Base-by-base conservation (phyloP, 2,113 vertebrate genomes). In the Muntiacus reevesi region DNA sequence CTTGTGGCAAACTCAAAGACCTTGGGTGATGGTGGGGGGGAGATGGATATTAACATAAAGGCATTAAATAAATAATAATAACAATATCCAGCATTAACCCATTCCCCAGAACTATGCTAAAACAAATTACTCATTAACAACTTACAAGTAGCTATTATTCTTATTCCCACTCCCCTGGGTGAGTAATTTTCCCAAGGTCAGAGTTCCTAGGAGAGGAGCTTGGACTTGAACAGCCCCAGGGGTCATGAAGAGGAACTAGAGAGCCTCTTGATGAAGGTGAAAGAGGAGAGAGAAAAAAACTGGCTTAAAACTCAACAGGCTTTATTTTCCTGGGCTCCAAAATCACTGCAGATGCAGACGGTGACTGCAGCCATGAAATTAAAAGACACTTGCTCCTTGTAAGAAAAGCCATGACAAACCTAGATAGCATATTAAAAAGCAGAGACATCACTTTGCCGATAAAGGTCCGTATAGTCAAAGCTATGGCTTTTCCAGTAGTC, bases 31-130 rank as follows among this genome's bases (percentile, higher is more conserved):
- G 21, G 16, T 1, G 27, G 17, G 4, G 2, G 17, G 14, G 25
- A 40, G 14, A 5, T n/a, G 64, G 52, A 64, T 64, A 86, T 98
- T 89, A 94, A 59, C 84, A 92, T 94, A 94, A 95, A 82, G 27
- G 2, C 4, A 11, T 67, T 93, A 87, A 85, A 86, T 54, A 84
- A 83, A 90, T 71, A 76, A 45, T 57, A 90, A 95, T 96, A 67
- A 85, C 90, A 95, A 87, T 95, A 67, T 74, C 64, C 43, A 95
- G 54, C 43, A 28, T 71, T 86, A 83, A 45, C 79, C 16, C 52
- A 9, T 7, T 14, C n/a, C 50, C 71, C 30, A 25, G 59, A 85
- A 93, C 50, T 83, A 54, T 62, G 64, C 71, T 54, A 87, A 91
- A 91, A 3, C 47, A 64, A 82, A 93, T 78, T 40, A 81, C 78